These are phyloP conservation scores for Montipora capricornis DNA, from an alignment of 64 coral and sea anemone species.

Conservation along the genomic window DNA sequence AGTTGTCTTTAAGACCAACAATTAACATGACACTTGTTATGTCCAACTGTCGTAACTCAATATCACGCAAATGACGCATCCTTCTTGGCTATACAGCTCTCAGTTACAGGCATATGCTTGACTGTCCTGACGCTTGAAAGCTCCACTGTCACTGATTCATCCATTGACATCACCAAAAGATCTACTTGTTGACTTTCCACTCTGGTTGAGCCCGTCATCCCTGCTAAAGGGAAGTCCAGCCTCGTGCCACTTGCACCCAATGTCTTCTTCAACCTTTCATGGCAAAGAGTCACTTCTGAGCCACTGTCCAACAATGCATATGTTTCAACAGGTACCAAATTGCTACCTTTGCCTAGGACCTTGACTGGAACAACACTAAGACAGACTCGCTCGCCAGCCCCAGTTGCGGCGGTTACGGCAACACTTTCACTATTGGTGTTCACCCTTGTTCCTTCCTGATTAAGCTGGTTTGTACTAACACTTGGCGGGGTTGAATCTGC, in stretches of 20 bases:
- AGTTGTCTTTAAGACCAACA: slow-evolving; percentile 64
- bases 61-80: slow-evolving; percentile 16
- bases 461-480: background rate
- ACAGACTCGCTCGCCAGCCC: slow-evolving; percentile 67
- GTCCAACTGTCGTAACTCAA: slow-evolving; percentile 31
- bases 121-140: slow-evolving; percentile 49
- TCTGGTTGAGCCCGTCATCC: slow-evolving; percentile 36
- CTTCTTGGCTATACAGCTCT: slow-evolving; percentile 44
- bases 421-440: background rate
- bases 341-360: slow-evolving; percentile 34
- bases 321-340: slow-evolving; percentile 21
- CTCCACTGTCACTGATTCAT: slow-evolving; percentile 34
- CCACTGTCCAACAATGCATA: slow-evolving; percentile 75
- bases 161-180: slow-evolving; percentile 47
- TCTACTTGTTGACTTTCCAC: slow-evolving; percentile 32
- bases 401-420: slow-evolving; percentile 37
- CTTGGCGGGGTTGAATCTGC: background rate
- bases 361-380: slow-evolving; percentile 75
- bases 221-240: slow-evolving; percentile 44
- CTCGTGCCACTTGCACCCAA: slow-evolving; percentile 40
- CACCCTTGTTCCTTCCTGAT: background rate
- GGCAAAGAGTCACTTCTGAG: slow-evolving; percentile 75
- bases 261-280: slow-evolving; percentile 37
- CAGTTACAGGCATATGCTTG: slow-evolving; percentile 38
- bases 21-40: slow-evolving; percentile 32